Evolutionary conservation across 2,888 invertebrate species (phyloP), one percentile per base, ranked within the genome.

Genomic region (Cantharis nigra): DNA sequence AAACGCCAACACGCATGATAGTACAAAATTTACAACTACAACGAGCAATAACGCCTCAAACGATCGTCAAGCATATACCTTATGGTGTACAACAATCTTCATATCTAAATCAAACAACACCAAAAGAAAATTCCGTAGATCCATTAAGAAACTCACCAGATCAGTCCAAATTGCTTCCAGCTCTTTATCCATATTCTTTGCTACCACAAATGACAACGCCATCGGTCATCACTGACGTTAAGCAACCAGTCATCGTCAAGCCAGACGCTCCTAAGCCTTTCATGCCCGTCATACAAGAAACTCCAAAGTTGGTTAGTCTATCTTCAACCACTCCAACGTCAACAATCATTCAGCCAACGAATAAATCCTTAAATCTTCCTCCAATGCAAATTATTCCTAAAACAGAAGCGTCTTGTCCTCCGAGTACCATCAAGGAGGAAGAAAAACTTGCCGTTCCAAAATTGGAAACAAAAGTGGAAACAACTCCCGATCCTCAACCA

Each of bases 251-350:
- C 26, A 67, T 69, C 69, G 62, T 80, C 28, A 16, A 63, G 72
- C 63, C 75, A 74, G 23, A 49, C 49, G 71, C 28, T 4, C 69
- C 74, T 16, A 84, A 81, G 78, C 81, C 81, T 65, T 85, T 80
- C 81, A 86, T 84, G 83, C 87, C 78, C 79, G 88, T 85, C 81
- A 87, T 83, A 82, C 83, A 84, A 74, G 87, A 87, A 76, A 83
- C 87, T 1, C 84, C 86, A 10, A 82, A 84, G 78, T 23, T 85
- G 84, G 33, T 65, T 73, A 80, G 74, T 69, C 63, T 64, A 80
- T 75, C 75, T 69, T 69, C 65, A 74, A 75, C 67, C 78, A 79
- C 69, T 79, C 72, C 72, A 80, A 74, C 49, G 80, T 13, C 72
- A 9, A 23, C 74, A 9, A 74, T 70, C 62, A 73, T 78, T 26